phyloP scores from a whole-genome alignment of 2,113 vertebrate genomes.

The Odocoileus hemionus region DNA sequence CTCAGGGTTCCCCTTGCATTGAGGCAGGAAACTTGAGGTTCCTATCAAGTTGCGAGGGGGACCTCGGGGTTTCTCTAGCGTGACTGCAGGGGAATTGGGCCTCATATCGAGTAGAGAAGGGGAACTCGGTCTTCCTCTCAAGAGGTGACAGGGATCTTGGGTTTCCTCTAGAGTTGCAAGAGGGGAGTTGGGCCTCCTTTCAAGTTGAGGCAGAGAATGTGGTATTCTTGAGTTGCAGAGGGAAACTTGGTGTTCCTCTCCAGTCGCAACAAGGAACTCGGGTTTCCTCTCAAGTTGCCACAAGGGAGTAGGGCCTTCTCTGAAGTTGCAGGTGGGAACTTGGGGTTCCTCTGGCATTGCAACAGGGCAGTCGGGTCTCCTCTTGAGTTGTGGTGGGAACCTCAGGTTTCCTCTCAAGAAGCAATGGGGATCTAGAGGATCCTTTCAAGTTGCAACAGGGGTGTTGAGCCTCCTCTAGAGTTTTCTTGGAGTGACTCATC shows the following conservation, averaged over 20 bases:
- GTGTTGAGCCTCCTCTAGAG: neutral
- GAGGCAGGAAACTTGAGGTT: neutral
- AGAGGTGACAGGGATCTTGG: rapidly evolving
- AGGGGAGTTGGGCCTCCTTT: neutral
- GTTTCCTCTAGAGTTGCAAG: neutral
- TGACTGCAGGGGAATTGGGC: neutral
- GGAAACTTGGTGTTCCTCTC: neutral
- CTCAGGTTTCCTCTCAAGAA: neutral
- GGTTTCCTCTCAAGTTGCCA: neutral
- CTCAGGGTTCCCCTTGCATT: neutral
- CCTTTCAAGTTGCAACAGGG: neutral
- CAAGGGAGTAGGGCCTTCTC: neutral
- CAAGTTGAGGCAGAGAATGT: rapidly evolving
- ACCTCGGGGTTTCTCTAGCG: neutral
- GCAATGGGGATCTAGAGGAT: neutral
- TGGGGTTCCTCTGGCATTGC: neutral
- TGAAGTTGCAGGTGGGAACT: neutral
- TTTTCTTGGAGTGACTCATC: neutral
- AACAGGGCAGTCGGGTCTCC: neutral
- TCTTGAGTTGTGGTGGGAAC: neutral
- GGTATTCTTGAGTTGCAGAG: neutral
- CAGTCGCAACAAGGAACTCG: neutral
- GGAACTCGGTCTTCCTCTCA: neutral
- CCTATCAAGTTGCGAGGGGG: neutral
- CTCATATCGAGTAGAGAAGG: neutral